Percentiles rank a stretch among this genome's conserved stretches.
Evolutionary conservation across 2,888 invertebrate species (phyloP).

Genomic region (Dicyrtomina minuta): DNA sequence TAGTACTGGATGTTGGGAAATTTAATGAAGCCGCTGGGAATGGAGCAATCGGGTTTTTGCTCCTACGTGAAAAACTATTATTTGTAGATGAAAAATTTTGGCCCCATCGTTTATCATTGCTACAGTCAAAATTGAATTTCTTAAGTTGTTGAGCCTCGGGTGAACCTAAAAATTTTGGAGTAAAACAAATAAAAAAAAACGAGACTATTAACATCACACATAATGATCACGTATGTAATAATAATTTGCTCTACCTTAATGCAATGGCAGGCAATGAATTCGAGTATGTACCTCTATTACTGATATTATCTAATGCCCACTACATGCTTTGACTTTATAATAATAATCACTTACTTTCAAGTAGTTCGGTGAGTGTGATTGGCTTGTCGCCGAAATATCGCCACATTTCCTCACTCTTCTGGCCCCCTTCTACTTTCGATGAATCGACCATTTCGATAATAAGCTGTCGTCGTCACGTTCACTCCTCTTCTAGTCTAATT

Average conservation of each 20-base stretch:
- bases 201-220: too few species aligned
- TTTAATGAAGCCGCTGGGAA: slow-evolving; percentile 4
- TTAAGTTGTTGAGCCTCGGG: slow-evolving; percentile 30
- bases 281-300: too few species aligned
- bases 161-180: slow-evolving; percentile 19
- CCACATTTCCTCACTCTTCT: too few species aligned
- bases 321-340: too few species aligned
- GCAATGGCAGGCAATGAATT: too few species aligned
- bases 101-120: slow-evolving; percentile 26
- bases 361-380: slow-evolving; percentile 26
- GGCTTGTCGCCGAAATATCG: slow-evolving; percentile 28
- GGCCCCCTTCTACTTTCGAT: too few species aligned
- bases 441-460: too few species aligned
- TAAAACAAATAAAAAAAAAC: not conserved
- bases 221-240: too few species aligned
- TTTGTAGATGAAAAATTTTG: slow-evolving; percentile 23
- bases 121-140: slow-evolving; percentile 24
- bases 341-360: slow-evolving; percentile 29
- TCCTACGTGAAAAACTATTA: not conserved
- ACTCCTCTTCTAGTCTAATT: too few species aligned
- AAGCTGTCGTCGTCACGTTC: too few species aligned
- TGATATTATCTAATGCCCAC: too few species aligned
- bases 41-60: not conserved
- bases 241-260: too few species aligned
- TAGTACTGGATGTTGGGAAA: slow-evolving; percentile 23